phyloP scores from a whole-genome alignment of 1,140 invertebrate genomes.

The Anastrepha obliqua region DNA sequence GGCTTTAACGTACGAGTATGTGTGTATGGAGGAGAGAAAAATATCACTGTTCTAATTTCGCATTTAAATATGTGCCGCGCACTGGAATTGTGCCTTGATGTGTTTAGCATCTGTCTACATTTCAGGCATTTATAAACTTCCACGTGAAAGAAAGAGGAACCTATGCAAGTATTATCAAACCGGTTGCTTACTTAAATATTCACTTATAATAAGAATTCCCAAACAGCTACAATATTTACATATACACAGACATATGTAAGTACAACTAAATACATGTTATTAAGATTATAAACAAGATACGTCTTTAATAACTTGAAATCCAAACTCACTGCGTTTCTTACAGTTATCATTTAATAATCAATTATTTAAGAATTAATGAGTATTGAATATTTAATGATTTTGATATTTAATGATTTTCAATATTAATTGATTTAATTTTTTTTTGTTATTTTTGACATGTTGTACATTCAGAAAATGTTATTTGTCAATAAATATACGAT shows the following conservation, averaged over 20 bases:
- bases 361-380: no score
- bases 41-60: not conserved
- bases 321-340: not conserved
- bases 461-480: no score
- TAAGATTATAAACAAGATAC: constrained; percentile 17
- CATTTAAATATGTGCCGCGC: not conserved
- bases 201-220: not conserved
- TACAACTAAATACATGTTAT: not conserved
- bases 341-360: not conserved
- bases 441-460: no score
- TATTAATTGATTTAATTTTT: no score
- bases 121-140: constrained; percentile 12
- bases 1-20: not conserved
- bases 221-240: not conserved
- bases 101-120: not conserved
- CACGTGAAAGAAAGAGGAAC: not conserved
- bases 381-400: no score
- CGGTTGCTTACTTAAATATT: constrained; percentile 18
- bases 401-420: no score
- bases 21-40: not conserved
- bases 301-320: not conserved
- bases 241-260: not conserved
- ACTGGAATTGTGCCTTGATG: not conserved
- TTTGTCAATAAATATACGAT: no score
- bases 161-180: not conserved